phyloP scores from a whole-genome alignment of 92 coral and sea anemone genomes.

The Isaurus tuberculatus region DNA sequence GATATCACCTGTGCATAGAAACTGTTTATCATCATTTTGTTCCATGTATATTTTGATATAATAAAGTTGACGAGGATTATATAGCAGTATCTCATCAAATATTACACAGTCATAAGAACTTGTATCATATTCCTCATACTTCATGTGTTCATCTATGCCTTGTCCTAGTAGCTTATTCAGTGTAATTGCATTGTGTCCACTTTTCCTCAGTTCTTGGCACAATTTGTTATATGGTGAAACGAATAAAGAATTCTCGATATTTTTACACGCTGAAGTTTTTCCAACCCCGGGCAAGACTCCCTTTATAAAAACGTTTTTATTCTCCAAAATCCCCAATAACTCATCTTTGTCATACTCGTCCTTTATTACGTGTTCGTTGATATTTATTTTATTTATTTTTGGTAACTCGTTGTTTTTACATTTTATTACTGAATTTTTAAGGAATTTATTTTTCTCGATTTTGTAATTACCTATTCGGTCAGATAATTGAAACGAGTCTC shows the following conservation, averaged over 20 bases:
- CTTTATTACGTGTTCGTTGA: not conserved
- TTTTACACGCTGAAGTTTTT: not conserved
- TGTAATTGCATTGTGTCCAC: not conserved
- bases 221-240: slow-evolving; percentile 5
- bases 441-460: not conserved
- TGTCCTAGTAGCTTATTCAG: not conserved
- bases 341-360: slow-evolving; percentile 28
- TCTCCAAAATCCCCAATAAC: not conserved
- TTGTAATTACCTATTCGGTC: slow-evolving; percentile 7
- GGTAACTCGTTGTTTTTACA: not conserved
- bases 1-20: slow-evolving; percentile 26
- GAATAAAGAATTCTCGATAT: not conserved
- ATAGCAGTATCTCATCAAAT: slow-evolving; percentile 30
- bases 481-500: not conserved
- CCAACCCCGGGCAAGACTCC: not conserved
- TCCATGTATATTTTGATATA: slow-evolving; percentile 28
- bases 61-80: slow-evolving; percentile 24
- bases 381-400: not conserved
- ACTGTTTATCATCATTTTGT: slow-evolving; percentile 9
- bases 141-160: slow-evolving; percentile 7
- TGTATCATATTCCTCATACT: not conserved
- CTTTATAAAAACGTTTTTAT: slow-evolving; percentile 6
- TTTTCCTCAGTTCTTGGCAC: not conserved
- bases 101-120: not conserved
- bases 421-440: not conserved